Conservation (phyloP, 2,797 vertebrate species). For the Ctenopoma kingsleyae region DNA sequence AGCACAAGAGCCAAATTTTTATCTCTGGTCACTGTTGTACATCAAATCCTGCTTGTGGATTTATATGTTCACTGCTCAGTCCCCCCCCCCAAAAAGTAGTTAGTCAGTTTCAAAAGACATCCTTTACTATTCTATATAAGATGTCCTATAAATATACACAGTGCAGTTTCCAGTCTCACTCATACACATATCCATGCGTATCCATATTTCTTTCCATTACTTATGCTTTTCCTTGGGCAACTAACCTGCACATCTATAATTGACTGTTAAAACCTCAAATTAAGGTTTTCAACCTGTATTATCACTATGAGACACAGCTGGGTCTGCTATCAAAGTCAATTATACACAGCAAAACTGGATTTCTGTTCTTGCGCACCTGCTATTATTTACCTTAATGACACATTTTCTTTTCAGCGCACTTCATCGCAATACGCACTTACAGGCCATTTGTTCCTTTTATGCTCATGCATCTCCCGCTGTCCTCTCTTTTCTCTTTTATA, state of each 20-base stretch:
- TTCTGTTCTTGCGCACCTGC: too few species aligned
- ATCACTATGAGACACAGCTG: neutral
- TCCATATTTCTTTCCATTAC: too few species aligned
- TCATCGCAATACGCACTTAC: neutral
- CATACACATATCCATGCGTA: too few species aligned
- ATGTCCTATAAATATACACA: too few species aligned
- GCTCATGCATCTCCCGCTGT: neutral
- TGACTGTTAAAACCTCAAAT: neutral
- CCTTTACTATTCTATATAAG: neutral
- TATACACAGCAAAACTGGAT: neutral
- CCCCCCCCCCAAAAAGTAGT: too few species aligned
- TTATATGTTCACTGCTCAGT: too few species aligned
- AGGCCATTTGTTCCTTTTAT: neutral
- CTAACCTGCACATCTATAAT: neutral
- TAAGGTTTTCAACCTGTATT: too few species aligned
- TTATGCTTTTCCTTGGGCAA: too few species aligned
- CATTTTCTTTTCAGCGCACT: neutral
- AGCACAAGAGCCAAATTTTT: neutral
- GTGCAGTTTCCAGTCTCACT: too few species aligned
- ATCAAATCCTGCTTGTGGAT: neutral
- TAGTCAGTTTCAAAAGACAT: too few species aligned
- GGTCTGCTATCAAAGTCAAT: neutral
- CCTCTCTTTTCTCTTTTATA: neutral
- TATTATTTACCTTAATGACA: neutral
- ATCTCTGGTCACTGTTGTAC: neutral